Evolutionary conservation across 2,113 vertebrate species (phyloP).

Genomic region (Lathamus discolor): DNA sequence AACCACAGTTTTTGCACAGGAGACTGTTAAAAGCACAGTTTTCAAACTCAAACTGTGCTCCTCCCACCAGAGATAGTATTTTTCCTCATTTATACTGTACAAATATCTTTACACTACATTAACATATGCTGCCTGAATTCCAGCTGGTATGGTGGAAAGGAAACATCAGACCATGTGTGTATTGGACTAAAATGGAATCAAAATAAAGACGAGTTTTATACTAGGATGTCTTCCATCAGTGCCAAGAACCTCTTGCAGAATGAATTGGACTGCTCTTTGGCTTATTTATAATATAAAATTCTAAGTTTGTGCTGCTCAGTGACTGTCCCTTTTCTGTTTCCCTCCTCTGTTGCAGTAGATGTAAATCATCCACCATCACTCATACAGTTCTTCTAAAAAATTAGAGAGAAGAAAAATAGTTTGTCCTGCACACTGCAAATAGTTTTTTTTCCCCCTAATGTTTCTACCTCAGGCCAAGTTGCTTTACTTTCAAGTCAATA

Average conservation of each 20-base stretch:
- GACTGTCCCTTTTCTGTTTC: neutral
- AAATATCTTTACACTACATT: neutral
- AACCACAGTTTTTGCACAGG: neutral
- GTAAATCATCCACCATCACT: neutral
- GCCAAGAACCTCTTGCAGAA: neutral
- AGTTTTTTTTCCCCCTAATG: neutral
- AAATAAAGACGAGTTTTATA: neutral
- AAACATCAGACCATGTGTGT: neutral
- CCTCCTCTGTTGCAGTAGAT: neutral
- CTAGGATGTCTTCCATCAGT: neutral
- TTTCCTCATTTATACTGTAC: neutral
- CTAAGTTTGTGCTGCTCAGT: neutral
- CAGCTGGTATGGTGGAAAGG: neutral
- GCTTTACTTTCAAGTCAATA: neutral
- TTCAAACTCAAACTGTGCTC: neutral
- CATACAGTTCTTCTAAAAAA: neutral
- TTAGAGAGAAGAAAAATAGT: neutral
- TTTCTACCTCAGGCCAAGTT: neutral
- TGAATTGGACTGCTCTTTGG: neutral
- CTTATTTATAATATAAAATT: neutral
- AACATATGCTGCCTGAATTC: neutral
- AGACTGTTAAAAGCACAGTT: neutral
- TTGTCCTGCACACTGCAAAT: neutral
- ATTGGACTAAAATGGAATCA: neutral
- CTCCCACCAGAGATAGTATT: neutral